Conservation (phyloP, 37 sponge, comb jelly and placozoan species). For the Geodia barretti region DNA sequence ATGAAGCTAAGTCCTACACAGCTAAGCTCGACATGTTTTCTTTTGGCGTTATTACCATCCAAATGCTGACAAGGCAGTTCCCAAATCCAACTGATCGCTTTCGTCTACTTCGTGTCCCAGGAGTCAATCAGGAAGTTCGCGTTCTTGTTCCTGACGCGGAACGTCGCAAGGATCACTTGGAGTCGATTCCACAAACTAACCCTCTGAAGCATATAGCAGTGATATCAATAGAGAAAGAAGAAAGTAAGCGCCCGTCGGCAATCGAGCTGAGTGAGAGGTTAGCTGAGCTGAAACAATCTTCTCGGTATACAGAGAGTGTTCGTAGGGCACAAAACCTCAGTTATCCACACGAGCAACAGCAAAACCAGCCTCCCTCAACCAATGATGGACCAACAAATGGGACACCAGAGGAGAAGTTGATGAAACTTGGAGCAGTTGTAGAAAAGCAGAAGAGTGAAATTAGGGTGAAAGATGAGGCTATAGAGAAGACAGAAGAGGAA, state of each 20-base stretch:
- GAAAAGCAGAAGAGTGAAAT: no score
- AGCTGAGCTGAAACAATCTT: neutral
- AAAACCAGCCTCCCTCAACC: no score
- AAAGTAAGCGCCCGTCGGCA: neutral
- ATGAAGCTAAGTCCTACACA: slow-evolving; percentile 9
- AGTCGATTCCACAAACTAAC: neutral
- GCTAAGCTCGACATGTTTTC: slow-evolving; percentile 33
- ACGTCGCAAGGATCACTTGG: neutral
- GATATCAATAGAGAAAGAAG: neutral
- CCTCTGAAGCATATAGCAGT: neutral
- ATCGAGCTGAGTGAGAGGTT: neutral
- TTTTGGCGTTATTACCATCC: slow-evolving; percentile 13
- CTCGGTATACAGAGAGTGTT: neutral
- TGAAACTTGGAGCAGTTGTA: no score
- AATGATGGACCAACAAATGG: no score
- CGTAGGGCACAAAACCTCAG: neutral
- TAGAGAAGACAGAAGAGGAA: no score
- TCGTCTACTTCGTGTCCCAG: neutral
- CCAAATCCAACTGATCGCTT: slow-evolving; percentile 8
- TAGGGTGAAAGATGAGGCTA: no score
- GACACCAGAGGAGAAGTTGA: no score
- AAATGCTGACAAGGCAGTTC: slow-evolving; percentile 9
- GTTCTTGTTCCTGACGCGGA: neutral
- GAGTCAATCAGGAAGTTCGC: neutral
- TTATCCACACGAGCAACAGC: no score